These are phyloP conservation scores for Limanda limanda DNA, from an alignment of 2,113 vertebrate genomes.

Conservation along the genomic window DNA sequence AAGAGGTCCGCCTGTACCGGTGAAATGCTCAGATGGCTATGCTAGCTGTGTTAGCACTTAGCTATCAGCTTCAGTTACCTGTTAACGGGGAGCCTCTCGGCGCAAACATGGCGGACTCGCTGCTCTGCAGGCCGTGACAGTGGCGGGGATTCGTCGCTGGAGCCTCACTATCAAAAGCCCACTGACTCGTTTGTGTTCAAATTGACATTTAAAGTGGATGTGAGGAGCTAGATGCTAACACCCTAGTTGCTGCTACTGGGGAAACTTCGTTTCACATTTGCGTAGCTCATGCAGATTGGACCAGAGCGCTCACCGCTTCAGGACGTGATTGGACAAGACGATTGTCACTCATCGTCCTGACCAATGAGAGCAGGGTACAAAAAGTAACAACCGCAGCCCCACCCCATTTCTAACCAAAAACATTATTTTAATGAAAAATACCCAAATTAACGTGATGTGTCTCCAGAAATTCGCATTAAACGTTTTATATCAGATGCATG, in stretches of 20 bases:
- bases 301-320: slow-evolving; percentile 14
- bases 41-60: slow-evolving; percentile 64
- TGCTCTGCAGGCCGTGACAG: slow-evolving; percentile 4
- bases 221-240: slow-evolving; percentile 41
- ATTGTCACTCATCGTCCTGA: slow-evolving; percentile 15
- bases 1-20: slow-evolving; percentile 83
- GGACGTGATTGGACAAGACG: slow-evolving; percentile 41
- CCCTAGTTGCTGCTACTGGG: slow-evolving; percentile 44
- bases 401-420: not conserved
- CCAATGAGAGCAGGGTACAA: slow-evolving; percentile 45
- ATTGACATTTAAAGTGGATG: slow-evolving; percentile 47
- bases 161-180: not conserved
- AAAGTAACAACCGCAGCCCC: not conserved
- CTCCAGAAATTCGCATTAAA: not conserved
- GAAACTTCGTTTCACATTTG: slow-evolving; percentile 69
- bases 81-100: slow-evolving; percentile 48
- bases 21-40: slow-evolving; percentile 62
- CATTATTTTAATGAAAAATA: not conserved
- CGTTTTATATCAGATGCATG: no score
- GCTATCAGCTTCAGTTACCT: slow-evolving; percentile 67
- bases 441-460: not conserved
- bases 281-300: slow-evolving; percentile 56
- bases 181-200: not conserved
- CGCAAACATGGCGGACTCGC: slow-evolving; percentile 54
- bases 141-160: not conserved